phyloP scores from a whole-genome alignment of 2,888 invertebrate species.

The Chrysolina americana region DNA sequence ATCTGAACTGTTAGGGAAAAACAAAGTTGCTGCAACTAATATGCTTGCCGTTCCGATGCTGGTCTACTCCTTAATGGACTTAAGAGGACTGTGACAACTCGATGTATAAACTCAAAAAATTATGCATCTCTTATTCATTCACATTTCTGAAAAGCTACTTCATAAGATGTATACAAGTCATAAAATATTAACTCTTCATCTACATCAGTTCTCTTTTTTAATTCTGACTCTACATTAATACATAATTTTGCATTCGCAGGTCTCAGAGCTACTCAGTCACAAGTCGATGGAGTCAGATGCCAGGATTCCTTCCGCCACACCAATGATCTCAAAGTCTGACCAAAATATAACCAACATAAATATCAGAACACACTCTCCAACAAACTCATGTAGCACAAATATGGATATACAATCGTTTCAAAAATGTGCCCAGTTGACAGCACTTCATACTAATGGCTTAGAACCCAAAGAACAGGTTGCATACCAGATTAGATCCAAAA shows the following conservation, averaged over 20 bases:
- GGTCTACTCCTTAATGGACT: no score
- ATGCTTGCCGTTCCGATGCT: no score
- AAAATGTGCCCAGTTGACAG: constrained; percentile 85
- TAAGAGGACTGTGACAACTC: no score
- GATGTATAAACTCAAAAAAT: no score
- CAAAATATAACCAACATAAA: constrained; percentile 82
- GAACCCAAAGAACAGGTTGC: constrained; percentile 75
- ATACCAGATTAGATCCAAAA: constrained; percentile 71
- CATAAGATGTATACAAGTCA: no score
- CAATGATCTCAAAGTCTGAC: constrained; percentile 70
- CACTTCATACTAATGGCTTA: constrained; percentile 67
- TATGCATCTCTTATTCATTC: no score
- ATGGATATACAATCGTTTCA: constrained; percentile 77
- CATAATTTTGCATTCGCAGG: constrained; percentile 53
- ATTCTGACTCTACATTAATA: not conserved
- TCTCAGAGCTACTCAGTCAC: constrained; percentile 70
- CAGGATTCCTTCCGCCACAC: constrained; percentile 60
- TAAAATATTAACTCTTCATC: no score
- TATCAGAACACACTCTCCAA: constrained; percentile 74
- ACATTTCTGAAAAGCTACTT: no score
- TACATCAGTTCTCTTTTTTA: not conserved
- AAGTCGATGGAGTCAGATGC: constrained; percentile 61
- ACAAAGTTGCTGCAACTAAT: no score
- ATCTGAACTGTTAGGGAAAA: no score
- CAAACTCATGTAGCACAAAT: constrained; percentile 43